Conservation (phyloP, 2,888 invertebrate genomes). For the Epicampocera succincta region DNA sequence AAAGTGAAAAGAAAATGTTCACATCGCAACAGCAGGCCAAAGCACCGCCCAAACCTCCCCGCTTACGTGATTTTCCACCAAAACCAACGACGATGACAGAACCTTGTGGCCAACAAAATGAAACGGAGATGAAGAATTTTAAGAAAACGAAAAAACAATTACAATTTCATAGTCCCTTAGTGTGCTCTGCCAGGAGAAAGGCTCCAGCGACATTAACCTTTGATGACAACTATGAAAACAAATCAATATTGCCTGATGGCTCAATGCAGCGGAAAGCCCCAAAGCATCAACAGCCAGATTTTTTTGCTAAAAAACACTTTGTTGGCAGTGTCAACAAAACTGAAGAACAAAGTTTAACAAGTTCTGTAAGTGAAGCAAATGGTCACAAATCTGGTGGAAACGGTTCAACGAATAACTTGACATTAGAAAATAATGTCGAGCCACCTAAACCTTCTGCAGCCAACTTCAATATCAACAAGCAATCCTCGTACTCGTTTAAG, state of each 20-base stretch:
- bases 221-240: conserved; percentile 45
- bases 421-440: conserved; percentile 38
- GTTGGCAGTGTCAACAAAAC: conserved; percentile 47
- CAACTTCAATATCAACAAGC: background rate
- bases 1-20: conserved; percentile 57
- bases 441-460: conserved; percentile 14
- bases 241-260: conserved; percentile 39
- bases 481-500: background rate
- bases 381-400: conserved; percentile 18
- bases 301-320: conserved; percentile 31
- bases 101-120: conserved; percentile 22
- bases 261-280: conserved; percentile 42
- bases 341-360: conserved; percentile 27
- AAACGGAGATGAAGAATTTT: conserved; percentile 5
- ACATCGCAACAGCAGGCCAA: conserved; percentile 1
- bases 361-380: conserved; percentile 18
- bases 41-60: conserved; percentile 67
- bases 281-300: background rate
- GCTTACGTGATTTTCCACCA: conserved; percentile 47
- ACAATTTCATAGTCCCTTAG: conserved; percentile 77
- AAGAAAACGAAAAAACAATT: conserved; percentile 74
- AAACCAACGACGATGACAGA: conserved; percentile 55
- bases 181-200: conserved; percentile 58
- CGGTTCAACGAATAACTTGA: conserved; percentile 32
- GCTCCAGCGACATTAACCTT: conserved; percentile 54